A percentile compares a stretch with the other conserved stretches of the same genome.
Evolutionary conservation across 2,888 invertebrate species (phyloP).

Genomic region (Tenthredo livida): DNA sequence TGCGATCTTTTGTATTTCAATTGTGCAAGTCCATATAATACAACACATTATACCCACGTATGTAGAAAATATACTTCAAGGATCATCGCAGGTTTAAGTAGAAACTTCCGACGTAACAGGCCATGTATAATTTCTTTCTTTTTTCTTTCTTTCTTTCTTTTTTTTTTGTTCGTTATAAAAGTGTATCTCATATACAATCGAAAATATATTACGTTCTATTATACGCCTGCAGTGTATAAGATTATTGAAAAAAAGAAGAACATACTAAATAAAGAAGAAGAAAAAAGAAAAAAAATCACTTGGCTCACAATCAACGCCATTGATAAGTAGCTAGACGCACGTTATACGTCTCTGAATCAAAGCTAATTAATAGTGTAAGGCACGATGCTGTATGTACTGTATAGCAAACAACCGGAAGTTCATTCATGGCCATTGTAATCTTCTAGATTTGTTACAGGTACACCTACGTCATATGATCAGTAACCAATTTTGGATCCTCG

Average conservation of each 20-base stretch:
- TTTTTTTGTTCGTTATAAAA: too few relatives aligned
- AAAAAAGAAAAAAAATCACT: neutral
- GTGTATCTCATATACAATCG: neutral
- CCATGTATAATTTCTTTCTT: too few relatives aligned
- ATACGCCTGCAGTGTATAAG: neutral
- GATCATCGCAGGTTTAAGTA: neutral
- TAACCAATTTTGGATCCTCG: neutral
- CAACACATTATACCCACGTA: too few relatives aligned
- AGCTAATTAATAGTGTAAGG: conserved; percentile 30
- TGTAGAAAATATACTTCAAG: neutral
- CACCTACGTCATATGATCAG: neutral
- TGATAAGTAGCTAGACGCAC: neutral
- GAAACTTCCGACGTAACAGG: too few relatives aligned
- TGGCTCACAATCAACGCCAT: neutral
- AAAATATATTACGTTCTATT: neutral
- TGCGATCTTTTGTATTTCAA: neutral
- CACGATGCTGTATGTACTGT: conserved; percentile 16
- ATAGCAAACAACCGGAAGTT: conserved; percentile 18
- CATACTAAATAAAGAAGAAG: neutral
- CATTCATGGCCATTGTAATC: conserved; percentile 31
- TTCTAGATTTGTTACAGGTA: conserved; percentile 6
- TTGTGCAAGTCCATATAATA: neutral
- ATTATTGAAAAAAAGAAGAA: neutral
- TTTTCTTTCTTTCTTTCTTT: too few relatives aligned
- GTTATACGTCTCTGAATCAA: neutral